Base-by-base conservation (phyloP, 2,888 invertebrate species). In the Ophion obscuratus region DNA sequence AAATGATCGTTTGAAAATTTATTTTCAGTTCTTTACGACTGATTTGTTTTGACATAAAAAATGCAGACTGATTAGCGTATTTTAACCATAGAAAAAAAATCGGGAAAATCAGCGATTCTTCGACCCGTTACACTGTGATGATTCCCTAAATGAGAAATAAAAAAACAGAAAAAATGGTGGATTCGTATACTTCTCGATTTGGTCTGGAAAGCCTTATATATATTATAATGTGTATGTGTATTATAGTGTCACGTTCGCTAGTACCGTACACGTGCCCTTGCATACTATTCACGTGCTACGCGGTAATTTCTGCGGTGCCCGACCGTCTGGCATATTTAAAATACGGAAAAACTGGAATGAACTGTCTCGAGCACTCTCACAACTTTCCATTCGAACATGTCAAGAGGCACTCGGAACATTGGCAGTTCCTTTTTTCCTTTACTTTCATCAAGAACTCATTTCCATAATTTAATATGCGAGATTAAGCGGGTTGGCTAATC, bases 381-480 rank as follows among this genome's bases (percentile, higher is more conserved):
- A 40, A 40, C 40, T 40, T 40, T 40, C 9, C 40, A 40, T 14
- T 57, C 57, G 57, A 57, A n/a, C 57, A 57, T 6, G n/a, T 57
- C n/a, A 57, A 81, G 59, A 67, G 31, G 53, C 77, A 68, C 73
- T 68, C 5, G 10, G 44, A 62, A 62, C 59, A 20, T 44, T 68
- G 62, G 27, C 40, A 68, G 24, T 44, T 61, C 68, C 61, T 40
- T 62, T 57, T 57, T 76, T 17, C 2, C 9, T 53, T 66, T 17
- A 66, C 44, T 24, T 66, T 14, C 66, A 31, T 27, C 14, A 17
- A 66, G 27, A 64, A 75, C 47, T 40, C 20, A n/a, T 31, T 61
- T 61, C 17, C 59, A 76, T 81, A 84, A 71, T 73, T 84, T 61
- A 61, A 80, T 81, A 76, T 84, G 59, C 75, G 70, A 57, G 14